phyloP scores from a whole-genome alignment of 2,888 invertebrate genomes.

The Ennomos quercinarius region DNA sequence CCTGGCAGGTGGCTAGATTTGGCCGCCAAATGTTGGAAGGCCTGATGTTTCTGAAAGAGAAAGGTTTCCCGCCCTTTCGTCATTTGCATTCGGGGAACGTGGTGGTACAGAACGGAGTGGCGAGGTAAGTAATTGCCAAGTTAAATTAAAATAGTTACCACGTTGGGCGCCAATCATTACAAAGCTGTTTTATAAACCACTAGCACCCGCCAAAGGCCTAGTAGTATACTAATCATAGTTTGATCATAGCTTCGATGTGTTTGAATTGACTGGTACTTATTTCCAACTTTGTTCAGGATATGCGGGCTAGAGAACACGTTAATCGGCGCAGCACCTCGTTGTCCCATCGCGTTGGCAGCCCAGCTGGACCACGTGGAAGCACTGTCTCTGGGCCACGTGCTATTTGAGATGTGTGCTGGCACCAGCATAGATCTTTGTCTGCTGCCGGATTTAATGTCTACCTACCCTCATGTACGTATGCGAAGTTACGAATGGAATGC shows the following conservation, averaged over 20 bases:
- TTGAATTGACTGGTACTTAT: background rate
- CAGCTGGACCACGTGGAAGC: slow-evolving; percentile 79
- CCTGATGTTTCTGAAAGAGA: slow-evolving; percentile 92
- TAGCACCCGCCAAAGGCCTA: no score
- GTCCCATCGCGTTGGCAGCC: slow-evolving; percentile 65
- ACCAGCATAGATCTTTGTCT: slow-evolving; percentile 91
- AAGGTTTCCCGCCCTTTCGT: slow-evolving; percentile 94
- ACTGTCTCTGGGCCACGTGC: slow-evolving; percentile 91
- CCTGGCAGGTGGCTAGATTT: slow-evolving; percentile 93
- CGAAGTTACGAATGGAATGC: background rate
- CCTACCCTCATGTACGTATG: slow-evolving; percentile 88
- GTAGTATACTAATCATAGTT: no score
- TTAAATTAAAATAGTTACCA: slow-evolving; percentile 1
- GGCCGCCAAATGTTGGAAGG: slow-evolving; percentile 96
- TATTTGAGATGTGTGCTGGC: slow-evolving; percentile 97
- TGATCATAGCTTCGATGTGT: no score
- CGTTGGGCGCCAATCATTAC: slow-evolving; percentile 16
- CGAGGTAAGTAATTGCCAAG: slow-evolving; percentile 84
- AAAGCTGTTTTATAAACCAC: no score
- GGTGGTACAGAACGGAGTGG: slow-evolving; percentile 96
- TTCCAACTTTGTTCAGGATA: slow-evolving; percentile 80
- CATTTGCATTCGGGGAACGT: slow-evolving; percentile 97
- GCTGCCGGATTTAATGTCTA: slow-evolving; percentile 88
- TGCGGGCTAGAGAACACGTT: slow-evolving; percentile 95
- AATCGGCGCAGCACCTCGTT: slow-evolving; percentile 89